A percentile compares a stretch with the other conserved stretches of the same genome.
Evolutionary conservation across 1,140 invertebrate species (phyloP).

Genomic region (Triops cancriformis): DNA sequence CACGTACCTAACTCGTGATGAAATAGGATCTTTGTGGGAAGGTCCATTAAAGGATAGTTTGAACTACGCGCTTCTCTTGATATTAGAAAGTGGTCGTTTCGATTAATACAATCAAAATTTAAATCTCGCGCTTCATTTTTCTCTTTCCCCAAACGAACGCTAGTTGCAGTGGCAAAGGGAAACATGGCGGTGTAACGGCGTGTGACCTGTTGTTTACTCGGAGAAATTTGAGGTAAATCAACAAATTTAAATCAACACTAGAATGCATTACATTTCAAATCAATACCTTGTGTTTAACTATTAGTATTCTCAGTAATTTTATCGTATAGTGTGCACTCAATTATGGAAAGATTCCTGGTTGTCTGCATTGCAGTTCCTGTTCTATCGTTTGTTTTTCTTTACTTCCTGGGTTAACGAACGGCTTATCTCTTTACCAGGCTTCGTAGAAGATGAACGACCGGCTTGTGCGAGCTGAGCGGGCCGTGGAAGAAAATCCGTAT

Average conservation of each 20-base stretch:
- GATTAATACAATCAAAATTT: background rate
- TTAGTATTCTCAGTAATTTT: too few relatives aligned
- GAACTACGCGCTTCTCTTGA: too few relatives aligned
- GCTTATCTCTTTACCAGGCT: background rate
- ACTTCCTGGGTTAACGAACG: background rate
- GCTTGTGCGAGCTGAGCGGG: slow-evolving; percentile 44
- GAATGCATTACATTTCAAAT: too few relatives aligned
- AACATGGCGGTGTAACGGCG: background rate
- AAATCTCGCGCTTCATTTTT: background rate
- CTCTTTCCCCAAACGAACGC: background rate
- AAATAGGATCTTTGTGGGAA: too few relatives aligned
- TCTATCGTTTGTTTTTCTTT: background rate
- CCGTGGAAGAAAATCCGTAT: slow-evolving; percentile 71
- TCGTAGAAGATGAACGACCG: slow-evolving; percentile 36
- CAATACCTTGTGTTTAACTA: too few relatives aligned
- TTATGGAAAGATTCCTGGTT: background rate
- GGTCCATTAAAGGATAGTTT: too few relatives aligned
- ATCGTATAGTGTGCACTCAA: too few relatives aligned
- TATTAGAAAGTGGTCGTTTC: too few relatives aligned
- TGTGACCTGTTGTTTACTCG: background rate
- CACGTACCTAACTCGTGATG: too few relatives aligned
- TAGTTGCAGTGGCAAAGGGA: background rate
- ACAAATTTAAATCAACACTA: background rate
- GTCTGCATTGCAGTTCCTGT: background rate
- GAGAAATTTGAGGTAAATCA: background rate